Percentiles rank a stretch among this genome's conserved stretches.
phyloP scores from a whole-genome alignment of 2,113 vertebrate species.

The Pelobates fuscus region DNA sequence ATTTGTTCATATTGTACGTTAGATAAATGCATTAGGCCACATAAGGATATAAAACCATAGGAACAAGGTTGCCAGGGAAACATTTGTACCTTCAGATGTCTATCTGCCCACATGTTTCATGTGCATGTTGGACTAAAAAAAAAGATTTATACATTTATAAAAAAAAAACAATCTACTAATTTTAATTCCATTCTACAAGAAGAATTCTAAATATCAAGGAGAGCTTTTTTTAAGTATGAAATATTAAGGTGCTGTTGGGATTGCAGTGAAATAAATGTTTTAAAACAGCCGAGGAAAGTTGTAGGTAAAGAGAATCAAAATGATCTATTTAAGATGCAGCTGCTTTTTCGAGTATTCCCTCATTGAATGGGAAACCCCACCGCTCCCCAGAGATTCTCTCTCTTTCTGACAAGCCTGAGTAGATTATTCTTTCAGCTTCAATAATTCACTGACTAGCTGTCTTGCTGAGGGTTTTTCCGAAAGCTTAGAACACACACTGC shows the following conservation, averaged over 20 bases:
- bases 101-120: slow-evolving; percentile 27
- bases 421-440: slow-evolving; percentile 50
- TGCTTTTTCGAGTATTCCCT: slow-evolving; percentile 27
- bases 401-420: slow-evolving; percentile 46
- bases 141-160: too few relatives aligned
- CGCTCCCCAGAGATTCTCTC: slow-evolving; percentile 19
- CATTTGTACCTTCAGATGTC: slow-evolving; percentile 49
- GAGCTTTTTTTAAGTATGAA: slow-evolving; percentile 12
- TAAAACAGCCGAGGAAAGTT: not conserved
- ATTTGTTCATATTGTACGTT: slow-evolving; percentile 43
- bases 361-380: slow-evolving; percentile 32
- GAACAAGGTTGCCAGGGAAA: slow-evolving; percentile 50
- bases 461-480: slow-evolving; percentile 37
- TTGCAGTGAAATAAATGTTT: slow-evolving; percentile 14
- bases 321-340: slow-evolving; percentile 30
- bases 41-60: slow-evolving; percentile 45
- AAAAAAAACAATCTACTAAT: not conserved
- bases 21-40: slow-evolving; percentile 48
- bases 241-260: slow-evolving; percentile 8
- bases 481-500: slow-evolving; percentile 14
- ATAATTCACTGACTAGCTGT: slow-evolving; percentile 44
- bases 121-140: not conserved
- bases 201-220: slow-evolving; percentile 23
- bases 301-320: slow-evolving; percentile 16
- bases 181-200: slow-evolving; percentile 14